Evolutionary conservation across 1,140 invertebrate species (phyloP).

Genomic region (Drosophila subpulchrella): DNA sequence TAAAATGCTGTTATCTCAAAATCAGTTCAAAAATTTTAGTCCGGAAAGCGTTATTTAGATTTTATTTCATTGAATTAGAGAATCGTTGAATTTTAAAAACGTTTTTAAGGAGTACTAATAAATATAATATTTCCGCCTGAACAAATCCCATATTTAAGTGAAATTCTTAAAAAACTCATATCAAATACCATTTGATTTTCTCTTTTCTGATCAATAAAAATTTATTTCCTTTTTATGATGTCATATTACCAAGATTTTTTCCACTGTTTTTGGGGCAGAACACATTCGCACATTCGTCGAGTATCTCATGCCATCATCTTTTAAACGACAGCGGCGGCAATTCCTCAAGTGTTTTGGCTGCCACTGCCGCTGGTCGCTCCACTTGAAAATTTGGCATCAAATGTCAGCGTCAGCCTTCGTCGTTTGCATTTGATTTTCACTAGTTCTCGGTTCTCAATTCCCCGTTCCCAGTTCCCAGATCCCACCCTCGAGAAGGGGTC

Average conservation of each 20-base stretch:
- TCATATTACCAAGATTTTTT: neutral
- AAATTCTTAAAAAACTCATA: too few species aligned
- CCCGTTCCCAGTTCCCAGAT: constrained; percentile 34
- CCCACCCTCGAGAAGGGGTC: constrained; percentile 34
- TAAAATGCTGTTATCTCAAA: too few species aligned
- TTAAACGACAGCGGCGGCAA: constrained; percentile 80
- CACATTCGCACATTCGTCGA: constrained; percentile 40
- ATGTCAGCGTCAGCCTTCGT: constrained; percentile 74
- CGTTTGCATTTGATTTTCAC: constrained; percentile 81
- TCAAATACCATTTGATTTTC: neutral
- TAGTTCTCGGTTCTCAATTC: constrained; percentile 51
- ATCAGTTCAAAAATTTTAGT: too few species aligned
- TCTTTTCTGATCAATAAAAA: neutral
- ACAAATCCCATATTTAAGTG: too few species aligned
- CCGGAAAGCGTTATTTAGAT: too few species aligned
- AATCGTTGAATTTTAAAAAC: too few species aligned
- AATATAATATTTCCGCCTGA: too few species aligned
- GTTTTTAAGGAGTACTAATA: too few species aligned
- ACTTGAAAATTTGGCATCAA: constrained; percentile 83
- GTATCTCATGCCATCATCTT: constrained; percentile 80
- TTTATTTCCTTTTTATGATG: too few species aligned
- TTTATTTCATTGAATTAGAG: too few species aligned
- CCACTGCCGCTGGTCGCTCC: constrained; percentile 57
- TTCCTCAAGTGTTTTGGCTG: constrained; percentile 81
- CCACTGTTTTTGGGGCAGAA: constrained; percentile 4